Evolutionary conservation across 2,888 invertebrate species (phyloP).

Genomic region (Camptogramma bilineatum): DNA sequence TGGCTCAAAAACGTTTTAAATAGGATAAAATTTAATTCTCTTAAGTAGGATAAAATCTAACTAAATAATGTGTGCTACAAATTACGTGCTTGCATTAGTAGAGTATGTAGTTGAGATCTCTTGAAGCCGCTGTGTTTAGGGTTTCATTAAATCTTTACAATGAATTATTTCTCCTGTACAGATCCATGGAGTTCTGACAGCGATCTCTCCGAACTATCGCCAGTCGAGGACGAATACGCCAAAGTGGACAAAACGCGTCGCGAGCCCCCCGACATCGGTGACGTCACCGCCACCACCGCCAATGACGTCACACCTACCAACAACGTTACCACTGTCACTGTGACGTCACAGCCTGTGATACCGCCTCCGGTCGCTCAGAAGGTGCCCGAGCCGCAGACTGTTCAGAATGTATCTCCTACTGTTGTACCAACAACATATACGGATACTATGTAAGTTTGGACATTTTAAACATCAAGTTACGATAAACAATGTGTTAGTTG

Average conservation of each 20-base stretch:
- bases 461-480: background rate
- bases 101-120: too few species aligned
- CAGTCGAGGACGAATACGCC: constrained; percentile 88
- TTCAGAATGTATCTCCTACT: constrained; percentile 18
- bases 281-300: constrained; percentile 69
- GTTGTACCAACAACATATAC: constrained; percentile 42
- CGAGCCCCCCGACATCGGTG: constrained; percentile 78
- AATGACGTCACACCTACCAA: constrained; percentile 39
- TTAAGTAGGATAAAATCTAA: too few species aligned
- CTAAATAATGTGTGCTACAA: too few species aligned
- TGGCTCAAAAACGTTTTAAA: too few species aligned
- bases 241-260: constrained; percentile 77
- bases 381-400: constrained; percentile 40
- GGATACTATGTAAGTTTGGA: constrained; percentile 53
- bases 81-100: too few species aligned
- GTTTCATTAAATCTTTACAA: background rate
- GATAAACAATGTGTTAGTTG: too few species aligned
- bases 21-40: too few species aligned
- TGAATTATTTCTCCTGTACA: constrained; percentile 31
- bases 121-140: too few species aligned
- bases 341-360: constrained; percentile 31
- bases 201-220: constrained; percentile 93
- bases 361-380: constrained; percentile 31
- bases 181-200: constrained; percentile 94
- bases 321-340: constrained; percentile 32